Conservation (phyloP, 2,888 invertebrate genomes). For the Cosmia trapezina region DNA sequence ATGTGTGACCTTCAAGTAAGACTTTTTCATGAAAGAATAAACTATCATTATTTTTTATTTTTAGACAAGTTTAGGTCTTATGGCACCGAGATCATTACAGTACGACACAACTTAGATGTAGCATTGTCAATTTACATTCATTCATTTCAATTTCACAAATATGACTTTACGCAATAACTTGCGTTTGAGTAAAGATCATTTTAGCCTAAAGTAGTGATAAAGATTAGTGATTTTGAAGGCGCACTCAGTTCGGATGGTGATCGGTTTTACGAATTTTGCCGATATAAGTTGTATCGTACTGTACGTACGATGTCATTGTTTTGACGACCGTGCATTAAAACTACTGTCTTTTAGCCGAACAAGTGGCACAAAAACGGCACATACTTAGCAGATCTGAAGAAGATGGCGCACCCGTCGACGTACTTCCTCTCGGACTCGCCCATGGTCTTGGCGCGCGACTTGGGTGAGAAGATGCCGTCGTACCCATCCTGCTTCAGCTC, state of each 20-base stretch:
- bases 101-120: no score
- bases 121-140: no score
- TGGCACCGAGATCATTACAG: background rate
- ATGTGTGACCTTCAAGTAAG: background rate
- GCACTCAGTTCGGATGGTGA: no score
- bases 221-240: no score
- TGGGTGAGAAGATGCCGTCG: constrained; percentile 99
- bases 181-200: no score
- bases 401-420: constrained; percentile 99
- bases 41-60: no score
- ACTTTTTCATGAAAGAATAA: no score
- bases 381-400: constrained; percentile 97
- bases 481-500: constrained; percentile 97
- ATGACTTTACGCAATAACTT: no score
- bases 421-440: constrained; percentile 98
- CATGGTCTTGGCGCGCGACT: constrained; percentile 99
- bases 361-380: background rate
- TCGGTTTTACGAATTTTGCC: no score
- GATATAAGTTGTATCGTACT: no score
- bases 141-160: no score
- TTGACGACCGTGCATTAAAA: background rate
- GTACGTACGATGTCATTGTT: background rate
- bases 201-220: no score
- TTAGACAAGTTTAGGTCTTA: background rate
- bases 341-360: background rate